These are phyloP conservation scores for Apantesis nais DNA, from an alignment of 2,888 invertebrate species.

Conservation along the genomic window DNA sequence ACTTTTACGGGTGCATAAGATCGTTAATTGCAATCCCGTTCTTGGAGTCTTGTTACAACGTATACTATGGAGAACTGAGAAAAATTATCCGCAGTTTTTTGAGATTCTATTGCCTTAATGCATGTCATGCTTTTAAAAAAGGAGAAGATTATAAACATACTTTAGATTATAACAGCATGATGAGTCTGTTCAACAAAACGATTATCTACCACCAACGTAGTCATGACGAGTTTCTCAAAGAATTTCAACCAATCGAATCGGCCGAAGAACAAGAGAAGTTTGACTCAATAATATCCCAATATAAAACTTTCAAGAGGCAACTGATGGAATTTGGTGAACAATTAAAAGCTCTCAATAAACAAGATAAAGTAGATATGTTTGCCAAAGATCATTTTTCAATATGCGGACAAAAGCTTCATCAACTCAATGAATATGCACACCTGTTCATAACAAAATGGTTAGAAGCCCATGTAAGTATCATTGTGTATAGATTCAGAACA, in stretches of 20 bases:
- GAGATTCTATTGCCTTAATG: slow-evolving; percentile 52
- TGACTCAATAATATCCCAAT: slow-evolving; percentile 52
- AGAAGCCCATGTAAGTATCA: slow-evolving; percentile 56
- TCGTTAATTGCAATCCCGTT: slow-evolving; percentile 1
- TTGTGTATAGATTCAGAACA: not conserved
- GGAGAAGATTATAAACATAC: slow-evolving; percentile 50
- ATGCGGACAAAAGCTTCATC: slow-evolving; percentile 52
- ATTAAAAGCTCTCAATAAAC: slow-evolving; percentile 42
- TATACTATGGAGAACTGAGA: slow-evolving; percentile 67
- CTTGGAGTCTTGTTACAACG: slow-evolving; percentile 48
- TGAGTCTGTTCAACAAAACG: slow-evolving; percentile 55
- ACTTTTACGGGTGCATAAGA: slow-evolving; percentile 54
- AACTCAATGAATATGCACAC: slow-evolving; percentile 59
- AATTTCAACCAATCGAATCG: slow-evolving; percentile 55
- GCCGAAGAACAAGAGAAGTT: slow-evolving; percentile 51
- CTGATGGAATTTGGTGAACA: slow-evolving; percentile 48
- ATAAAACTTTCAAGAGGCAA: slow-evolving; percentile 44
- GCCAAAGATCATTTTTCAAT: slow-evolving; percentile 53
- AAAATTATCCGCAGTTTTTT: slow-evolving; percentile 58
- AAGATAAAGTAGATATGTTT: slow-evolving; percentile 56
- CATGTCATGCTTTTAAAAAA: slow-evolving; percentile 57
- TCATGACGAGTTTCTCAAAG: slow-evolving; percentile 55
- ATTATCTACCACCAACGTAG: slow-evolving; percentile 50
- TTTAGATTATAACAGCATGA: slow-evolving; percentile 46
- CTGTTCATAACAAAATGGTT: slow-evolving; percentile 58